A percentile compares a stretch with the other conserved stretches of the same genome.
phyloP scores from a whole-genome alignment of 1,140 invertebrate species.

The Scaptodrosophila lebanonensis region DNA sequence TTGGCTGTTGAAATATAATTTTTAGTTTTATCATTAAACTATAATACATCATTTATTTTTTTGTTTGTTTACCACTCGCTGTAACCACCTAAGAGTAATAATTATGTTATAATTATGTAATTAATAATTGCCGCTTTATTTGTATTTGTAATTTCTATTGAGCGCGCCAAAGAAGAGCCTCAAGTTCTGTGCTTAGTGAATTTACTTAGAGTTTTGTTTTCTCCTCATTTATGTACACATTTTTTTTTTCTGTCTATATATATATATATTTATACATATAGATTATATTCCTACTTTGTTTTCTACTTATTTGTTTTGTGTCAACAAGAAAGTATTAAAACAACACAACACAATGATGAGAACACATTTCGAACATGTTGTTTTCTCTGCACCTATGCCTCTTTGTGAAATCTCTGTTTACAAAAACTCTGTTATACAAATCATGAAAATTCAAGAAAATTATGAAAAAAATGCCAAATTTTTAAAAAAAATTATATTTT shows the following conservation, averaged over 20 bases:
- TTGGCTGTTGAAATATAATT: slow-evolving; percentile 71
- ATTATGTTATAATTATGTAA: neutral
- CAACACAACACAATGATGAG: slow-evolving; percentile 9
- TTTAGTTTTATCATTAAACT: slow-evolving; percentile 37
- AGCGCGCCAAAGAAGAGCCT: neutral
- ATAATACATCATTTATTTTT: slow-evolving; percentile 34
- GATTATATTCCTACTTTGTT: too few relatives aligned
- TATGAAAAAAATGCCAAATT: slow-evolving; percentile 15
- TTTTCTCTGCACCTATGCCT: slow-evolving; percentile 8
- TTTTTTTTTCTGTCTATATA: too few relatives aligned
- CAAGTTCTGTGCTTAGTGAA: slow-evolving; percentile 37
- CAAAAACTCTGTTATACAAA: slow-evolving; percentile 19
- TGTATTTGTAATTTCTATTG: slow-evolving; percentile 36
- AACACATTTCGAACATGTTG: slow-evolving; percentile 21
- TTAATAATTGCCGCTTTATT: too few relatives aligned
- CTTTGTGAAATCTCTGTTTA: slow-evolving; percentile 27
- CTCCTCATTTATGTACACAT: slow-evolving; percentile 5
- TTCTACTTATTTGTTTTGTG: slow-evolving; percentile 28
- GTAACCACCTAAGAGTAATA: too few relatives aligned
- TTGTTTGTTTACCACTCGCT: slow-evolving; percentile 22
- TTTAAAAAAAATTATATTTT: slow-evolving; percentile 27
- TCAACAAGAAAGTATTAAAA: slow-evolving; percentile 13
- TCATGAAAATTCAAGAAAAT: slow-evolving; percentile 2
- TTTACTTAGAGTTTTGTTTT: slow-evolving; percentile 34
- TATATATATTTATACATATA: too few relatives aligned